Evolutionary conservation across 1,140 invertebrate genomes (phyloP).

Genomic region (Brachionus rotundiformis): DNA sequence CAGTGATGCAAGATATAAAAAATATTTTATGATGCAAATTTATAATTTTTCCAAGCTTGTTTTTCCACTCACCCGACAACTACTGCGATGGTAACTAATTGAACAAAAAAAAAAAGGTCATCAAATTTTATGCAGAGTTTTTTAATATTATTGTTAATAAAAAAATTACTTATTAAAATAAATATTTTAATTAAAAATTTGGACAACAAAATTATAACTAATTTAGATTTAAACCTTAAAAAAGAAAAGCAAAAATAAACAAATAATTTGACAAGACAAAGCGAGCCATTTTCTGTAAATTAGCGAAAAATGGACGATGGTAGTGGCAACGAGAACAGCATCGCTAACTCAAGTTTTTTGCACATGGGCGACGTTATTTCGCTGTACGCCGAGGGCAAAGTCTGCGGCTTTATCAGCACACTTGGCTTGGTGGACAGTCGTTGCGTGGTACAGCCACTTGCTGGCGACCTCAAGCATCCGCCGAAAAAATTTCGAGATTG

Average conservation of each 20-base stretch:
- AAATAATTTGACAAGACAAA: too few relatives aligned
- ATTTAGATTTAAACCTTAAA: too few relatives aligned
- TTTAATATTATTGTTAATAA: too few relatives aligned
- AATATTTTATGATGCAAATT: not conserved
- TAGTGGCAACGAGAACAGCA: constrained; percentile 25
- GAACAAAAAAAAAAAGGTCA: not conserved
- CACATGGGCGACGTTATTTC: constrained; percentile 96
- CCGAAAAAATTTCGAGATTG: constrained; percentile 98
- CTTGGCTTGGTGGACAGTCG: constrained; percentile 94
- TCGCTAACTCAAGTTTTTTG: constrained; percentile 67
- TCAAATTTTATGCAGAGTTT: too few relatives aligned
- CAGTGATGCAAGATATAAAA: not conserved
- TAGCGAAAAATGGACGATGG: constrained; percentile 24
- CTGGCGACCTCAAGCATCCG: constrained; percentile 84
- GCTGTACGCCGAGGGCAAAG: constrained; percentile 88
- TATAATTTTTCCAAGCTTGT: not conserved
- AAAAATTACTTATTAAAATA: too few relatives aligned
- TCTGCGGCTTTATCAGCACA: constrained; percentile 77
- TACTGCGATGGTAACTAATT: not conserved
- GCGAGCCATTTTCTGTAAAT: too few relatives aligned
- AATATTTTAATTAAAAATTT: too few relatives aligned
- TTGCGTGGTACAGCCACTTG: constrained; percentile 92
- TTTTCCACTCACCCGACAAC: not conserved
- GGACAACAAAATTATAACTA: too few relatives aligned
- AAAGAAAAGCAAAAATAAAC: too few relatives aligned